Evolutionary conservation across 2,113 vertebrate species (phyloP).

Genomic region (Rhipidura dahli): DNA sequence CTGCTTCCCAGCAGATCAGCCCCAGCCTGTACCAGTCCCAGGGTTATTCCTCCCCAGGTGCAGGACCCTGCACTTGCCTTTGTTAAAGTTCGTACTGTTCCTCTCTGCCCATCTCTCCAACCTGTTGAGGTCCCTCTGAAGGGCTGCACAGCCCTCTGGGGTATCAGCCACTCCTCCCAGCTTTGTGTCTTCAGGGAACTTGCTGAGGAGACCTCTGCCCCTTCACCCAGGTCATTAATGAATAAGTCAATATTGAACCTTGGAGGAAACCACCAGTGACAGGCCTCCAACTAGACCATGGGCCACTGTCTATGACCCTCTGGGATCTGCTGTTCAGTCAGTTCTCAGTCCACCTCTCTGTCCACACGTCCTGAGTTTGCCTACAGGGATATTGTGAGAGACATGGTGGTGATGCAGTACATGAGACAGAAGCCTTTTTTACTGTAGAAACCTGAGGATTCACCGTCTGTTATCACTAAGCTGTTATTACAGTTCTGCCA

Average conservation of each 20-base stretch:
- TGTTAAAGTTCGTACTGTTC: background rate
- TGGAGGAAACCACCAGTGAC: background rate
- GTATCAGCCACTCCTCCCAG: background rate
- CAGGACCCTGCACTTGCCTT: background rate
- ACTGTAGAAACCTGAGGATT: background rate
- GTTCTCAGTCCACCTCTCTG: background rate
- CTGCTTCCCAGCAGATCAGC: background rate
- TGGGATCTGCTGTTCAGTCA: background rate
- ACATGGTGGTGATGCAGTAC: background rate
- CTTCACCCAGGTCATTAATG: background rate
- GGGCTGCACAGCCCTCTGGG: background rate
- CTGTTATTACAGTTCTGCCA: background rate
- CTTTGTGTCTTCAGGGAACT: background rate
- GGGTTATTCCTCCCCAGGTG: background rate
- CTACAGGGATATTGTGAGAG: rapidly evolving
- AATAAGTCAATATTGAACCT: background rate
- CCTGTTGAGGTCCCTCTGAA: background rate
- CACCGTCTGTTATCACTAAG: background rate
- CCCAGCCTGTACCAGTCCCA: rapidly evolving
- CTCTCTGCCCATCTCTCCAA: background rate
- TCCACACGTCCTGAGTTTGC: background rate
- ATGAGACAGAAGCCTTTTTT: background rate
- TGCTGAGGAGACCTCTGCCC: background rate
- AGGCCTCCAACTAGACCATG: background rate
- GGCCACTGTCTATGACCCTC: background rate